Evolutionary conservation across 2,113 vertebrate genomes (phyloP).

Genomic region (Struthidea cinerea): DNA sequence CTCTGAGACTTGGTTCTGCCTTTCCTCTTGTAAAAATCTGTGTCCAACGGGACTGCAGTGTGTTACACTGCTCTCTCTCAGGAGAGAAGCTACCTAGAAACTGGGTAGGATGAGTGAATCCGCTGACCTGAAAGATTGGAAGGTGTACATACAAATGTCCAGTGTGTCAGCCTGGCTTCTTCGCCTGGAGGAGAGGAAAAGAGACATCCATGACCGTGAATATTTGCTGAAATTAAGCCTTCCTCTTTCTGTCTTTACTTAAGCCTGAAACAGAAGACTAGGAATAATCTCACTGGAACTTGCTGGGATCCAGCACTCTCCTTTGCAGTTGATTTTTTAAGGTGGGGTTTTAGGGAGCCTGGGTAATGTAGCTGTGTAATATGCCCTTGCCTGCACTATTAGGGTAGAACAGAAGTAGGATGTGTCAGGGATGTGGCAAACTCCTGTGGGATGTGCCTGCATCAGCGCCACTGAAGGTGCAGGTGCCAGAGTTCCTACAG

Average conservation of each 20-base stretch:
- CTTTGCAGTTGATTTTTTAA: neutral
- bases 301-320: neutral
- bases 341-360: fast-evolving
- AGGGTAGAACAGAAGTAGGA: neutral
- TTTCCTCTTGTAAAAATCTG: neutral
- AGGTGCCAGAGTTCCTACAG: neutral
- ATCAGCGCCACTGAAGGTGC: fast-evolving
- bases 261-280: neutral
- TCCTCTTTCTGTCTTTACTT: neutral
- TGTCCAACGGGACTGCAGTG: neutral
- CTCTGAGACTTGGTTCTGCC: neutral
- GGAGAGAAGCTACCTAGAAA: neutral
- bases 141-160: neutral
- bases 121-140: neutral
- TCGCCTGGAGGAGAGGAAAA: neutral
- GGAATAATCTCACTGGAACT: neutral
- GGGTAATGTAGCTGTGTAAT: neutral
- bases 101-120: neutral
- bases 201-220: fast-evolving
- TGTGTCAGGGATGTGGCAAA: neutral
- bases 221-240: neutral
- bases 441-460: fast-evolving
- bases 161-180: neutral
- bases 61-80: neutral
- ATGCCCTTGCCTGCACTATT: neutral